A percentile compares a stretch with the other conserved stretches of the same genome.
Evolutionary conservation across 2,888 invertebrate genomes (phyloP).

Genomic region (Quadroppia sp.): DNA sequence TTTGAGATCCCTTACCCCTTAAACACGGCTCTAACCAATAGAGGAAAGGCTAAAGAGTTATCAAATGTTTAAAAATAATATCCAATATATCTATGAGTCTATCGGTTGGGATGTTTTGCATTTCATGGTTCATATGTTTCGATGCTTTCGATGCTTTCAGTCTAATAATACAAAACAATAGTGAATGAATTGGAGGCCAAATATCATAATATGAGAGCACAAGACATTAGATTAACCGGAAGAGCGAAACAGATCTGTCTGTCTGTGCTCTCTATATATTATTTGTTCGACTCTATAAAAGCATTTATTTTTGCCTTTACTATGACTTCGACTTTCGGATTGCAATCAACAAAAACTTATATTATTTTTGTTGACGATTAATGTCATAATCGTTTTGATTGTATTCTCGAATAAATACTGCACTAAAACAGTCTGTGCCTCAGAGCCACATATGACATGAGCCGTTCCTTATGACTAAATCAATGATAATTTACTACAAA

Average conservation of each 20-base stretch:
- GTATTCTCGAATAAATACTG: background rate
- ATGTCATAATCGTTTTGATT: background rate
- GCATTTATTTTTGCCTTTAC: background rate
- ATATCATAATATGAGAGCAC: background rate
- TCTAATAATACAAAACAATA: background rate
- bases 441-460: background rate
- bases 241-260: background rate
- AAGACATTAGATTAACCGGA: slow-evolving; percentile 3
- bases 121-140: slow-evolving; percentile 10
- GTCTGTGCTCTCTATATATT: background rate
- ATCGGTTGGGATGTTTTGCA: slow-evolving; percentile 1
- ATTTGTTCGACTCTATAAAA: background rate
- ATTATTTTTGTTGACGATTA: background rate
- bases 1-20: no score
- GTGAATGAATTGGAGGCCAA: background rate
- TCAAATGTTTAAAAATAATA: no score
- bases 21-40: no score
- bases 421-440: background rate
- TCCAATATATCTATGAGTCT: background rate
- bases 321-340: background rate
- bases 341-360: slow-evolving; percentile 3
- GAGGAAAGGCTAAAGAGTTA: no score
- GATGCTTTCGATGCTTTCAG: background rate
- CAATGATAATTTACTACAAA: background rate
- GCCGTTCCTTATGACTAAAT: background rate